Conservation (phyloP, 2,888 invertebrate species). For the Heliconius erato region DNA sequence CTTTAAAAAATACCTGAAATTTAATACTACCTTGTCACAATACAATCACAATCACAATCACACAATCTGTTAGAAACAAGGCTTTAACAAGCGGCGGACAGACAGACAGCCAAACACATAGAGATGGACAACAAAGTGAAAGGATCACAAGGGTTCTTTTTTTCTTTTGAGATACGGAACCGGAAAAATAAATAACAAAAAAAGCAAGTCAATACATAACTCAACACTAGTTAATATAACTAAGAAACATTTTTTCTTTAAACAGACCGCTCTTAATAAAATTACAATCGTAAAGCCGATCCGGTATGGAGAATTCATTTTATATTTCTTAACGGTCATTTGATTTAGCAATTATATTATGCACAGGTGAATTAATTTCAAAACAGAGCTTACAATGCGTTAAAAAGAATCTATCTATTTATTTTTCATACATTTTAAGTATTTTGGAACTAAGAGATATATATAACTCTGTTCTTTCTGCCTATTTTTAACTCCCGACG, state of each 20-base stretch:
- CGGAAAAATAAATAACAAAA: not conserved
- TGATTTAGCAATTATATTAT: conserved; percentile 18
- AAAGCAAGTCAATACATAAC: not conserved
- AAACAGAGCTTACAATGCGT: not conserved
- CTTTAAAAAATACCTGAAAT: too few relatives aligned
- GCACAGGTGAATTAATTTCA: conserved; percentile 5
- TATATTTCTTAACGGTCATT: conserved; percentile 15
- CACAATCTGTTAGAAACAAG: too few relatives aligned
- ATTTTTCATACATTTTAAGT: not conserved
- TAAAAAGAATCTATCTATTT: not conserved
- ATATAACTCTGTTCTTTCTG: not conserved
- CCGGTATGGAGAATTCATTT: conserved; percentile 30
- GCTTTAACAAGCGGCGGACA: too few relatives aligned
- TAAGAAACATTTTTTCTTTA: not conserved
- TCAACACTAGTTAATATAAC: conserved; percentile 11
- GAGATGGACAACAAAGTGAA: too few relatives aligned
- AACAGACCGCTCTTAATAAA: conserved; percentile 16
- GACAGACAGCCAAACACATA: too few relatives aligned
- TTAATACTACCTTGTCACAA: too few relatives aligned
- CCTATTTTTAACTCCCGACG: too few relatives aligned
- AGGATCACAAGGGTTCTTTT: too few relatives aligned
- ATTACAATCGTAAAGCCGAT: conserved; percentile 26
- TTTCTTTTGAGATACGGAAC: too few relatives aligned
- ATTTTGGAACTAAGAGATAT: not conserved
- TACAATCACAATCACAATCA: too few relatives aligned